These are phyloP conservation scores for Oreochromis niloticus DNA, from an alignment of 2,113 vertebrate species.

Conservation along the genomic window DNA sequence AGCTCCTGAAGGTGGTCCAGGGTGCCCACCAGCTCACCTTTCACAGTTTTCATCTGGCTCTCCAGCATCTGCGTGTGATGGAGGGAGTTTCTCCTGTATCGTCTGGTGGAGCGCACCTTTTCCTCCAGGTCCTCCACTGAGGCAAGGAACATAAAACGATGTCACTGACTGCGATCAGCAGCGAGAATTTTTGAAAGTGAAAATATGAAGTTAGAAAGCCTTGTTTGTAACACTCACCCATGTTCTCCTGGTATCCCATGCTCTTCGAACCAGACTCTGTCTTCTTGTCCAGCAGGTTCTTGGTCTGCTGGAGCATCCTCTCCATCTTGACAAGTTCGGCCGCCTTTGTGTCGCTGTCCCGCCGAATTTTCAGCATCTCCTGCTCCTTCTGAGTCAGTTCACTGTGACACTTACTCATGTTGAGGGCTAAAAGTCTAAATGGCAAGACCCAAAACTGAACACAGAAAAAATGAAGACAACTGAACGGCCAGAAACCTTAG, in stretches of 20 bases:
- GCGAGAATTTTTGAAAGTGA: not conserved
- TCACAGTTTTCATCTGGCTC: conserved; percentile 81
- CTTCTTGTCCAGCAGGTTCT: conserved; percentile 80
- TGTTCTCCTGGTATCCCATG: conserved; percentile 50
- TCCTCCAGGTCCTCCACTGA: conserved; percentile 85
- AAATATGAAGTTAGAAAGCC: not conserved
- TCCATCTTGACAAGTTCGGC: conserved; percentile 80
- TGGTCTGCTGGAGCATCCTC: conserved; percentile 82
- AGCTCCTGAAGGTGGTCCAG: conserved; percentile 82
- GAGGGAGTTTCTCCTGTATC: conserved; percentile 75
- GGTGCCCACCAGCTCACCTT: conserved; percentile 79
- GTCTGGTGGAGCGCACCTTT: conserved; percentile 79
- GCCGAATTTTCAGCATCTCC: conserved; percentile 73
- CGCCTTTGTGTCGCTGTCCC: conserved; percentile 79
- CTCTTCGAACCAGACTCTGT: conserved; percentile 64
- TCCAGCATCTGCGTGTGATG: conserved; percentile 83
- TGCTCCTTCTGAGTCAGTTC: conserved; percentile 76
- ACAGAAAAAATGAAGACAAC: not conserved
- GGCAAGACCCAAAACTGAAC: not conserved
- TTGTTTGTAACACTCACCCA: conserved; percentile 54
- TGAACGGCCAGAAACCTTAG: not conserved
- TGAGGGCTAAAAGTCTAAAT: conserved; percentile 62
- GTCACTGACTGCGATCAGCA: not conserved
- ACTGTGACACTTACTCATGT: conserved; percentile 74
- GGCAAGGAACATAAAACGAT: not conserved